Conservation (phyloP, 2,797 vertebrate genomes). For the Fistularia tabacaria region DNA sequence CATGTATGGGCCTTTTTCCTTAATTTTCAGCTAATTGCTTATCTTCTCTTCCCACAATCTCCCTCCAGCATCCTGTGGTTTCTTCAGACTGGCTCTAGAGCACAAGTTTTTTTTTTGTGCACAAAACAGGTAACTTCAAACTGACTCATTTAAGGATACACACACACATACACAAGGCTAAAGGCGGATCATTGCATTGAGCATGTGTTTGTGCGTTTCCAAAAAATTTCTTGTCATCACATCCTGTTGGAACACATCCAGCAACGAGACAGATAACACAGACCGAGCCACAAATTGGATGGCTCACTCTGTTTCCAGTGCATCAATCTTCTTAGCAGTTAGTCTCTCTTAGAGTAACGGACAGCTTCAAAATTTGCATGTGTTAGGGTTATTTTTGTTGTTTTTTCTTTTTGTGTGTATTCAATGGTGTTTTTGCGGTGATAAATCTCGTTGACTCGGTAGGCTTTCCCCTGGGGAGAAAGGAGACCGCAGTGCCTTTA, state of each 20-base stretch:
- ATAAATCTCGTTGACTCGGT: conserved; percentile 15
- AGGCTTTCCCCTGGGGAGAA: conserved; percentile 33
- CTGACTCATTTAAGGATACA: conserved; percentile 27
- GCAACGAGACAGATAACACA: conserved; percentile 21
- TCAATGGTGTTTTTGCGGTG: conserved; percentile 4
- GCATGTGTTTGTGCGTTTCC: conserved; percentile 5
- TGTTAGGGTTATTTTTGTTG: no score
- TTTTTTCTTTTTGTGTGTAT: conserved; percentile 8
- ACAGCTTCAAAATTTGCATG: no score
- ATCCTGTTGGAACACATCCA: conserved; percentile 26
- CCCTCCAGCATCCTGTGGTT: conserved; percentile 83
- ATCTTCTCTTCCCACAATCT: conserved; percentile 8
- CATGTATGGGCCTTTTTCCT: conserved; percentile 13
- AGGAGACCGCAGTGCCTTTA: conserved; percentile 38
- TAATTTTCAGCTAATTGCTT: conserved; percentile 4
- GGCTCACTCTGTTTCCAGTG: conserved; percentile 19
- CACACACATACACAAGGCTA: neutral
- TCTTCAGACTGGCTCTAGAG: conserved; percentile 83
- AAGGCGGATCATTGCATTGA: conserved; percentile 25
- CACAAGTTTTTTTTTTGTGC: conserved; percentile 86
- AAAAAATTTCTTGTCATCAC: conserved; percentile 22
- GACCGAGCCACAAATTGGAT: conserved; percentile 25
- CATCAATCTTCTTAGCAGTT: conserved; percentile 29
- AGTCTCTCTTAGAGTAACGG: no score
- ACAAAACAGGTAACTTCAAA: conserved; percentile 78